Percentiles rank a stretch among this genome's conserved stretches.
These are phyloP conservation scores for Chionomys nivalis DNA, from an alignment of 2,113 vertebrate genomes.

Conservation along the genomic window DNA sequence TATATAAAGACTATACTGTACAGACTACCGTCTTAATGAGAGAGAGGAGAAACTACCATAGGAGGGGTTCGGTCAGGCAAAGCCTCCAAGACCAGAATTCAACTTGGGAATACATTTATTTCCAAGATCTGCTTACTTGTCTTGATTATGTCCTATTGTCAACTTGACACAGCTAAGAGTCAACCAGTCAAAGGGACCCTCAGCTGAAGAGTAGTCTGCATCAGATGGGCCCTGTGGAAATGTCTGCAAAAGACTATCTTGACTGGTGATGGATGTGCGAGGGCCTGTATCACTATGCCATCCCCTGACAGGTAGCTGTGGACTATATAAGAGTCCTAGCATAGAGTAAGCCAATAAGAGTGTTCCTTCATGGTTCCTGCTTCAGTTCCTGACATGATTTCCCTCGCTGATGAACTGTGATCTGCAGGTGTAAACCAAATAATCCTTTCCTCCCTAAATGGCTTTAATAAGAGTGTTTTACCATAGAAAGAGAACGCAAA, in stretches of 20 bases:
- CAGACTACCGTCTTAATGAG: neutral
- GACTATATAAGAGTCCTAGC: neutral
- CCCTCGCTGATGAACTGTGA: neutral
- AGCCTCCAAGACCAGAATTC: neutral
- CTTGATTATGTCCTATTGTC: neutral
- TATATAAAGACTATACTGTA: neutral
- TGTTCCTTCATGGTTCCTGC: neutral
- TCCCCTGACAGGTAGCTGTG: neutral
- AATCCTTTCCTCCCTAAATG: neutral
- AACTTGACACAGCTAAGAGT: neutral
- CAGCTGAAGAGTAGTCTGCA: neutral
- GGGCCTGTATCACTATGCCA: neutral
- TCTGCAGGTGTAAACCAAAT: neutral
- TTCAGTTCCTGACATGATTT: neutral
- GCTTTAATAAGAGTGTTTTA: neutral
- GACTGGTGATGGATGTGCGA: neutral
- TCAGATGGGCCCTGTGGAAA: neutral
- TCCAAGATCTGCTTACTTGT: neutral
- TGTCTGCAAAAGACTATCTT: neutral
- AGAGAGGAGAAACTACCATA: neutral
- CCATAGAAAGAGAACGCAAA: neutral
- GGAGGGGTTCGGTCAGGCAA: neutral
- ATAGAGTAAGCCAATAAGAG: neutral
- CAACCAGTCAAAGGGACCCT: neutral
- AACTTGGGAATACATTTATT: neutral